Evolutionary conservation across 2,113 vertebrate genomes (phyloP).

Genomic region (Carollia perspicillata): DNA sequence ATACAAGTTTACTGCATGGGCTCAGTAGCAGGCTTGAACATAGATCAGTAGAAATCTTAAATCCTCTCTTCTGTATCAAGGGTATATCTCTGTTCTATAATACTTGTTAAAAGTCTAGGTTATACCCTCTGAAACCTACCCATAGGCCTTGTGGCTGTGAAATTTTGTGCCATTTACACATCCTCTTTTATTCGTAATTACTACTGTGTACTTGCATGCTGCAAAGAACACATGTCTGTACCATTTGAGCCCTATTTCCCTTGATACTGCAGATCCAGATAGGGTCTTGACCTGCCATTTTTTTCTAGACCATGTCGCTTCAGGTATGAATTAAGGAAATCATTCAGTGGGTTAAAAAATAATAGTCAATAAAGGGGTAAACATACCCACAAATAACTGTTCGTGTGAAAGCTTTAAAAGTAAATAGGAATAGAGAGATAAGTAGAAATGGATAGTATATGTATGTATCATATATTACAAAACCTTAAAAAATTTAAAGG

Average conservation of each 20-base stretch:
- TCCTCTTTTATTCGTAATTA: neutral
- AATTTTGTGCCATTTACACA: neutral
- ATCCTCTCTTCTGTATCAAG: neutral
- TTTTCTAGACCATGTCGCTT: neutral
- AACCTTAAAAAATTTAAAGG: neutral
- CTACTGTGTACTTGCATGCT: neutral
- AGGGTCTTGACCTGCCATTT: neutral
- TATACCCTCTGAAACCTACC: neutral
- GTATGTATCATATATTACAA: neutral
- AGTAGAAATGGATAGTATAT: neutral
- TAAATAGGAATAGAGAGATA: neutral
- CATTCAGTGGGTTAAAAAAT: neutral
- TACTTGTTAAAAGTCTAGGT: neutral
- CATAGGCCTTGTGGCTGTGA: neutral
- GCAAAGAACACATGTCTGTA: neutral
- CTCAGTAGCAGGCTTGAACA: neutral
- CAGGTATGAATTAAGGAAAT: neutral
- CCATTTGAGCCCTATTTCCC: neutral
- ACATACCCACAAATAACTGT: neutral
- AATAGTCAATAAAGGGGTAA: neutral
- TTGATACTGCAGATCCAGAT: neutral
- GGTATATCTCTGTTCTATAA: neutral
- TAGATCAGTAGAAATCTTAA: neutral
- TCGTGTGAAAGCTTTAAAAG: conserved; percentile 18
- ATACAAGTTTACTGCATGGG: neutral